phyloP scores from a whole-genome alignment of 2,113 vertebrate species.

The Lipophrys pholis region DNA sequence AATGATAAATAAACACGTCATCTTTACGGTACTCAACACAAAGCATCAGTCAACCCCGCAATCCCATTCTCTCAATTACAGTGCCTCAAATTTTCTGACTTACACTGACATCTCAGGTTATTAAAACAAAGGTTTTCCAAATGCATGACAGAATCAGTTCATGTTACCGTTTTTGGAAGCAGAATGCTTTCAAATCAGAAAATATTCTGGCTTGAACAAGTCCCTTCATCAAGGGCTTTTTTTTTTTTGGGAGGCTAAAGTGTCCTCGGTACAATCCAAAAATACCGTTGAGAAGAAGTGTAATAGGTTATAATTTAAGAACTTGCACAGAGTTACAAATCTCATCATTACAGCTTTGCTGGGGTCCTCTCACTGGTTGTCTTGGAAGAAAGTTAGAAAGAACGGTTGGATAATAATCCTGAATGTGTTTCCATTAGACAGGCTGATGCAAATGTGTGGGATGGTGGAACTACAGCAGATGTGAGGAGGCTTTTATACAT shows the following conservation, averaged over 20 bases:
- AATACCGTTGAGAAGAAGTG: neutral
- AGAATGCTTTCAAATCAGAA: conserved; percentile 14
- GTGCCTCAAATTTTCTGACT: conserved; percentile 1
- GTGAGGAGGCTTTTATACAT: too few relatives aligned
- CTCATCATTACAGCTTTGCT: too few relatives aligned
- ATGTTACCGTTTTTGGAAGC: conserved; percentile 25
- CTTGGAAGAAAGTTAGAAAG: too few relatives aligned
- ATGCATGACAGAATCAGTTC: conserved; percentile 41
- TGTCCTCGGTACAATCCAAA: neutral
- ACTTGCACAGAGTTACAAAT: too few relatives aligned
- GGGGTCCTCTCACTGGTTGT: too few relatives aligned
- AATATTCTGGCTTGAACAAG: neutral
- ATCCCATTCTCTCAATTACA: neutral
- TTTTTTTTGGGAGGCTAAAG: neutral
- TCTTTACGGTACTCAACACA: conserved; percentile 9
- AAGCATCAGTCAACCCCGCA: conserved; percentile 18
- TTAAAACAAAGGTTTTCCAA: conserved; percentile 27
- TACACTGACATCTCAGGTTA: conserved; percentile 6
- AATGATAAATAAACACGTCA: conserved; percentile 13
- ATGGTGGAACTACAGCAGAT: too few relatives aligned
- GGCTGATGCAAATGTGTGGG: too few relatives aligned
- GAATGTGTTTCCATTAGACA: too few relatives aligned
- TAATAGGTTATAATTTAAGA: too few relatives aligned
- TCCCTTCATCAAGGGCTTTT: conserved; percentile 1
- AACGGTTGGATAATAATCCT: too few relatives aligned